Evolutionary conservation across 2,888 invertebrate genomes (phyloP), one percentile per base, ranked within the genome.

Genomic region (Mimas tiliae): DNA sequence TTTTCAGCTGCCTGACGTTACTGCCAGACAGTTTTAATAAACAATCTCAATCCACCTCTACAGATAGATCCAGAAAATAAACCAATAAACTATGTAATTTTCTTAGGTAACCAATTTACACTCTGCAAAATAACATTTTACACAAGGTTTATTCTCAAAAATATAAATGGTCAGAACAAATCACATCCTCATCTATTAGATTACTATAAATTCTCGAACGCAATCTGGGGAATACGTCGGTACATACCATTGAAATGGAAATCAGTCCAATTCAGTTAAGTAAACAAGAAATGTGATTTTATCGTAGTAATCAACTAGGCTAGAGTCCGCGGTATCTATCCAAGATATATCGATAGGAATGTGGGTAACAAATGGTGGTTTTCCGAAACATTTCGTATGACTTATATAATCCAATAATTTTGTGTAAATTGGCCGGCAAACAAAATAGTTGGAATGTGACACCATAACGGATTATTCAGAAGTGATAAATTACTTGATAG

Each of bases 401-500:
- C 42, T 58, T 58, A 58, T 58, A 38, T 12, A 42, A 16, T 12
- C 19, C 38, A 58, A 58, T 58, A 58, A 42, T 58, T 58, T 34
- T 19, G 19, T 12, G 38, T 38, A 58, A 58, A 58, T 58, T 42
- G 58, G 58, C 19, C 16, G 16, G 55, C 19, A 19, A 42, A 58
- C 58, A 58, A 58, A 58, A 58, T 58, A 58, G 38, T 55, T 42
- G 58, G 58, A 58, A 58, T 58, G 55, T 55, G 58, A 42, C 58
- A 58, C 42, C 42, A 42, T 53, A 58, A 58, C 38, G 12, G 19
- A 58, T 58, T 58, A 42, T 58, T 53, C 53, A 19, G 38, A 55
- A 55, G 58, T 58, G 50, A 9, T 50, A 42, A 58, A 58, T 58
- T 58, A 19, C 58, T 42, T 58, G 58, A 58, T 58, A 58, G 19